Evolutionary conservation across 1,140 invertebrate species (phyloP).

Genomic region (Frieseomelitta varia): DNA sequence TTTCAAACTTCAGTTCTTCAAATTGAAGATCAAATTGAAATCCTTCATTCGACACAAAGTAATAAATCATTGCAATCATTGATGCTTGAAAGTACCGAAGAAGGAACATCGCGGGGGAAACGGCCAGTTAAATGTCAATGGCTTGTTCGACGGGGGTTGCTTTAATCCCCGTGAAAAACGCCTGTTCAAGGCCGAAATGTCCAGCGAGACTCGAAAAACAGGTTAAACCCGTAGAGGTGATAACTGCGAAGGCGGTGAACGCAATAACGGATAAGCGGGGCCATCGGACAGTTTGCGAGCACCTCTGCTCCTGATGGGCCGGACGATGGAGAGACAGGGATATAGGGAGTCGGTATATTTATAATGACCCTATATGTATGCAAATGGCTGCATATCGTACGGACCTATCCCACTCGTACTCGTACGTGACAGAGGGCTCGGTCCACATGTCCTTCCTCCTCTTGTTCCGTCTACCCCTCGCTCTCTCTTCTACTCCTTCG

Average conservation of each 20-base stretch:
- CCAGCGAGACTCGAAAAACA: constrained; percentile 49
- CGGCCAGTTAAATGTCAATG: not conserved
- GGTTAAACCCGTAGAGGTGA: constrained; percentile 44
- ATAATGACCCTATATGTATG: constrained; percentile 83
- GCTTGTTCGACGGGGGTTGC: not conserved
- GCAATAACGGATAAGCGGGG: constrained; percentile 81
- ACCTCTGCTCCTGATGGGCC: constrained; percentile 74
- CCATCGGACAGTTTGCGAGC: constrained; percentile 75
- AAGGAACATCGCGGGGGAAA: no score
- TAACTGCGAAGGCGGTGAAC: constrained; percentile 61
- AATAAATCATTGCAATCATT: no score
- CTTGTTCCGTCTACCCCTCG: not conserved
- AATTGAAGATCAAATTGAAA: no score
- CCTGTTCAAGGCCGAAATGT: constrained; percentile 51
- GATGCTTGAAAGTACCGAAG: no score
- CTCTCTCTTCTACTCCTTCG: not conserved
- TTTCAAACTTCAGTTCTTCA: no score
- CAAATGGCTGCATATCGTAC: constrained; percentile 81
- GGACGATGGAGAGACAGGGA: constrained; percentile 73
- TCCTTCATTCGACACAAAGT: no score
- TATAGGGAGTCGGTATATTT: constrained; percentile 79
- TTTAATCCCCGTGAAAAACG: constrained; percentile 57
- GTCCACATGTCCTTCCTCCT: constrained; percentile 54
- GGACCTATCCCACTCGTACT: constrained; percentile 76
- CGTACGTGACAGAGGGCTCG: constrained; percentile 74